Evolutionary conservation across 2,888 invertebrate genomes (phyloP).

Genomic region (Uloborus plumipes): DNA sequence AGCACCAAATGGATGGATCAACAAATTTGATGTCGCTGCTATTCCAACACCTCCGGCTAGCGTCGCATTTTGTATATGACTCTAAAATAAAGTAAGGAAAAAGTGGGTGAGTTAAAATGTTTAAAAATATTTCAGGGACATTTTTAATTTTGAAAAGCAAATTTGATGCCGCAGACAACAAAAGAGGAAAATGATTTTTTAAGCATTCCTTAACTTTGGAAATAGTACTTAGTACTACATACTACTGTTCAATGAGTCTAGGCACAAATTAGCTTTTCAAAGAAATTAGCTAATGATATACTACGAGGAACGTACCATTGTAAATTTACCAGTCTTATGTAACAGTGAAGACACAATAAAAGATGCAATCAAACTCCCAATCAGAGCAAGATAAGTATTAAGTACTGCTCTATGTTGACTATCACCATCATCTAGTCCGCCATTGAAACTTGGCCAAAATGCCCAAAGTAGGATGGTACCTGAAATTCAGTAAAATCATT

Average conservation of each 20-base stretch:
- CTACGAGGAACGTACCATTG: slow-evolving; percentile 77
- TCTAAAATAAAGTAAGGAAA: slow-evolving; percentile 69
- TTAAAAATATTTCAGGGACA: too few relatives aligned
- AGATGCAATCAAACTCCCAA: slow-evolving; percentile 84
- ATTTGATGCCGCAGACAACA: too few relatives aligned
- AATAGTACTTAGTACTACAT: too few relatives aligned
- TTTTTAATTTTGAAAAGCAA: too few relatives aligned
- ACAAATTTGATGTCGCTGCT: slow-evolving; percentile 85
- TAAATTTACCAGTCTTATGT: slow-evolving; percentile 82
- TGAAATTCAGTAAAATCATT: slow-evolving; percentile 70
- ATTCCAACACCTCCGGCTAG: slow-evolving; percentile 92
- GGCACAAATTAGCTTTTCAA: too few relatives aligned
- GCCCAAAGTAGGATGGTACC: slow-evolving; percentile 95
- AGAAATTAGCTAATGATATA: too few relatives aligned
- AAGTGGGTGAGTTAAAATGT: background rate
- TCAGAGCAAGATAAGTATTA: slow-evolving; percentile 92
- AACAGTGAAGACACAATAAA: slow-evolving; percentile 86
- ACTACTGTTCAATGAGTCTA: too few relatives aligned
- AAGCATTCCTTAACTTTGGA: too few relatives aligned
- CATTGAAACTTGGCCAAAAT: slow-evolving; percentile 98
- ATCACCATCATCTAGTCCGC: slow-evolving; percentile 78
- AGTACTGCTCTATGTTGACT: slow-evolving; percentile 88
- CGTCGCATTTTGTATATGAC: slow-evolving; percentile 94
- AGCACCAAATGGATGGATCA: slow-evolving; percentile 85
- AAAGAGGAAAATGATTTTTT: too few relatives aligned